These are phyloP conservation scores for Ia io DNA, from an alignment of 2,113 vertebrate genomes.

Conservation along the genomic window DNA sequence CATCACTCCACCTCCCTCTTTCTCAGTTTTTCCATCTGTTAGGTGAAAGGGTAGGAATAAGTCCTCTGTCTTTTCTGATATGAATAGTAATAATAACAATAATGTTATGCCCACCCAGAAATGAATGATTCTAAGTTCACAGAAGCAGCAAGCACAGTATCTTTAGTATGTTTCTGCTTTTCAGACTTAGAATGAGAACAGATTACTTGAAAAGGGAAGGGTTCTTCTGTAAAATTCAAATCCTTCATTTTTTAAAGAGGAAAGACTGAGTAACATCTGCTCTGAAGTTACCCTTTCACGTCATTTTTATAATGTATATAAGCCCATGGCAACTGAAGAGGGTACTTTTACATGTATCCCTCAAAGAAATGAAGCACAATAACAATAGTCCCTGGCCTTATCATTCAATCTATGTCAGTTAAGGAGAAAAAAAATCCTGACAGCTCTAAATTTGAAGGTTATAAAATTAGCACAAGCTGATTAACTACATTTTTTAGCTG, in stretches of 20 bases:
- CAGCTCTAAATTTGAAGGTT: conserved; percentile 37
- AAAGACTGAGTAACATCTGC: not conserved
- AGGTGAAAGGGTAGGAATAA: not conserved
- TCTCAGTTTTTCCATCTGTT: not conserved
- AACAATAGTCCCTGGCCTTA: not conserved
- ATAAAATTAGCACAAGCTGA: conserved; percentile 52
- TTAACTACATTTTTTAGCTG: conserved; percentile 33
- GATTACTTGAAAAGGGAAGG: not conserved
- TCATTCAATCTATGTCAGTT: conserved; percentile 39
- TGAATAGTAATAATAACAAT: not conserved
- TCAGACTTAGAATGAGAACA: not conserved
- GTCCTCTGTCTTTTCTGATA: not conserved
- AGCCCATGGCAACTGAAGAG: not conserved
- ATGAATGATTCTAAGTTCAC: not conserved
- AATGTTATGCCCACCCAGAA: not conserved
- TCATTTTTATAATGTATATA: not conserved
- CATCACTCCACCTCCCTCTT: not conserved
- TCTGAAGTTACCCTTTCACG: not conserved
- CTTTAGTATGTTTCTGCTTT: conserved; percentile 45
- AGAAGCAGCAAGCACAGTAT: not conserved
- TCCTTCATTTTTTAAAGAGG: not conserved
- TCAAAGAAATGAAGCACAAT: conserved; percentile 43
- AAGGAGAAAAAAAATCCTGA: conserved; percentile 13
- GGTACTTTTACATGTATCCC: conserved; percentile 9
- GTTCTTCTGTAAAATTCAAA: conserved; percentile 46